phyloP scores from a whole-genome alignment of 2,797 vertebrate genomes.

The Rhinella marina region DNA sequence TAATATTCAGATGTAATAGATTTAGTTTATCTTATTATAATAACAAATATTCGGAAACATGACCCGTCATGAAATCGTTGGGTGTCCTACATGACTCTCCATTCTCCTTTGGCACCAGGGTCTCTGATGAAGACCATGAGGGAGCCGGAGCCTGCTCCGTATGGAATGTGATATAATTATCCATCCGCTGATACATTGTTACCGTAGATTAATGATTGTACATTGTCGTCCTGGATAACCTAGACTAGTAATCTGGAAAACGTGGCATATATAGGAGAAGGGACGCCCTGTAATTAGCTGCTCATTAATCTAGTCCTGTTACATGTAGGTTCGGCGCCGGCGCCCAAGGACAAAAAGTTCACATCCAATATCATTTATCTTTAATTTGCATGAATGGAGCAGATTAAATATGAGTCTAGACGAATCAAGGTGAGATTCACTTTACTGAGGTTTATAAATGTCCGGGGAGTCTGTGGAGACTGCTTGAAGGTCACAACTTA shows the following conservation, averaged over 20 bases:
- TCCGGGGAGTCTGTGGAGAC: neutral
- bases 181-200: conserved; percentile 41
- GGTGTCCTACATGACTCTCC: neutral
- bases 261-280: conserved; percentile 21
- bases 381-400: conserved; percentile 27
- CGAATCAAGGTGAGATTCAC: conserved; percentile 23
- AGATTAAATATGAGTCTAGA: conserved; percentile 36
- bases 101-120: neutral
- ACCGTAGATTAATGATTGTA: conserved; percentile 50
- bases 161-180: conserved; percentile 7
- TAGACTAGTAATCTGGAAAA: conserved; percentile 18
- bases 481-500: neutral
- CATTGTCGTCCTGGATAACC: neutral
- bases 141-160: neutral
- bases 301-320: conserved; percentile 51
- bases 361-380: conserved; percentile 39
- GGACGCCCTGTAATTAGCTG: conserved; percentile 53
- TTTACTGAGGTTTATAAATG: neutral
- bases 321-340: neutral
- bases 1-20: no score
- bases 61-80: no score
- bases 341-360: conserved; percentile 48
- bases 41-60: no score
- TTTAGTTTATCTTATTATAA: no score
- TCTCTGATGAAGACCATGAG: neutral